Conservation (phyloP, 2,888 invertebrate genomes). For the Pseudoips prasinana region DNA sequence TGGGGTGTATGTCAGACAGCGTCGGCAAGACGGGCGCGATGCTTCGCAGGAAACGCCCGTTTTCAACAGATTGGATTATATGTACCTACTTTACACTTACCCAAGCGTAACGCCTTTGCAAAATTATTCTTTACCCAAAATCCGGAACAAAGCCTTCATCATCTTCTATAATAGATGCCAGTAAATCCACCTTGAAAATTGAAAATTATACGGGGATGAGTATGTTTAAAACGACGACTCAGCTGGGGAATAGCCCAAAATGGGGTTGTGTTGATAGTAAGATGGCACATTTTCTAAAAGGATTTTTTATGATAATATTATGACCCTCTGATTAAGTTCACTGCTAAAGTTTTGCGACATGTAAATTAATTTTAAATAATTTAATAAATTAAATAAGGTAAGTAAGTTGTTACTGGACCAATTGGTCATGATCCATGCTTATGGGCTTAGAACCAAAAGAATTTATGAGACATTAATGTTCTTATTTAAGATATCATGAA, state of each 20-base stretch:
- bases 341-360: no score
- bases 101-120: conserved; percentile 35
- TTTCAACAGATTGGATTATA: conserved; percentile 49
- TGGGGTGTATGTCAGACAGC: conserved; percentile 58
- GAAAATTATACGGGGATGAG: conserved; percentile 38
- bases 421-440: no score
- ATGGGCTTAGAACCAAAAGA: no score
- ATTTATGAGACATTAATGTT: no score
- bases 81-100: conserved; percentile 24
- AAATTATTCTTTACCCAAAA: conserved; percentile 53
- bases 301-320: no score
- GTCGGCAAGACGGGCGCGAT: conserved; percentile 41
- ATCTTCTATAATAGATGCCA: conserved; percentile 40
- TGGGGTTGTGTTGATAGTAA: no score
- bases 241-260: conserved; percentile 2
- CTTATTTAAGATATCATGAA: no score
- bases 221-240: conserved; percentile 16
- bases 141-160: conserved; percentile 50
- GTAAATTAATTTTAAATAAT: no score
- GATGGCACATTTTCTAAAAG: no score
- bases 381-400: no score
- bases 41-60: conserved; percentile 39
- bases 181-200: conserved; percentile 47
- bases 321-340: no score
- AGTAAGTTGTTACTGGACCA: no score